Percentiles rank a stretch among this genome's conserved stretches.
These are phyloP conservation scores for Malacoraja senta DNA, from an alignment of 2,797 vertebrate species.

Conservation along the genomic window DNA sequence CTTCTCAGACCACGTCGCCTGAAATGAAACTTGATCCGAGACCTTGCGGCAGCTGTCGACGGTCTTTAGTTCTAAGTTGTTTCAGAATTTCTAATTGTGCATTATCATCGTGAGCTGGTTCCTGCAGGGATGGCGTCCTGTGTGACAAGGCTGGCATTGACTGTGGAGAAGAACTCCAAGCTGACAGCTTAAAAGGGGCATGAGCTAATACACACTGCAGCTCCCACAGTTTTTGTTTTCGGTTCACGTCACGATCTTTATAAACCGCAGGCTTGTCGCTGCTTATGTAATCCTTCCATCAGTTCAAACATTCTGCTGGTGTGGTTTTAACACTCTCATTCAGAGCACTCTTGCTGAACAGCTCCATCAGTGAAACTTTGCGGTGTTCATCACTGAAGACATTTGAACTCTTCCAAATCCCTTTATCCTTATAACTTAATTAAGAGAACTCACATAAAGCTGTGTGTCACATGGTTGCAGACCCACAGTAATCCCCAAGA, in stretches of 20 bases:
- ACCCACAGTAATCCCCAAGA: neutral
- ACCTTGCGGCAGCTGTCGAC: neutral
- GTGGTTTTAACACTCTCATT: neutral
- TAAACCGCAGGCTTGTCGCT: neutral
- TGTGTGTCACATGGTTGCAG: neutral
- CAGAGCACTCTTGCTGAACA: neutral
- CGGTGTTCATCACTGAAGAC: neutral
- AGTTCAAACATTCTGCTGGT: neutral
- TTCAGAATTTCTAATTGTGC: slow-evolving; percentile 20
- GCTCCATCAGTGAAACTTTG: neutral
- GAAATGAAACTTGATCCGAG: neutral
- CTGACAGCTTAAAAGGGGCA: neutral
- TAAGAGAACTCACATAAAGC: neutral
- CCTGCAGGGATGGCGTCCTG: neutral
- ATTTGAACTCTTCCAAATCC: neutral
- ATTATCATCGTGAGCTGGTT: neutral
- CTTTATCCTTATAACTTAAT: neutral
- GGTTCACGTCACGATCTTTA: neutral
- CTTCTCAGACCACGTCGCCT: neutral
- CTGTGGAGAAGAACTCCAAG: neutral
- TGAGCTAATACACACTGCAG: neutral
- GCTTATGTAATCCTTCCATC: neutral
- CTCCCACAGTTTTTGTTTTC: slow-evolving; percentile 21
- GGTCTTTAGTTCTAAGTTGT: neutral
- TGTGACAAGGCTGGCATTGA: neutral